Evolutionary conservation across 2,113 vertebrate species (phyloP), one percentile per base, ranked within the genome.

Genomic region (Turnix velox): DNA sequence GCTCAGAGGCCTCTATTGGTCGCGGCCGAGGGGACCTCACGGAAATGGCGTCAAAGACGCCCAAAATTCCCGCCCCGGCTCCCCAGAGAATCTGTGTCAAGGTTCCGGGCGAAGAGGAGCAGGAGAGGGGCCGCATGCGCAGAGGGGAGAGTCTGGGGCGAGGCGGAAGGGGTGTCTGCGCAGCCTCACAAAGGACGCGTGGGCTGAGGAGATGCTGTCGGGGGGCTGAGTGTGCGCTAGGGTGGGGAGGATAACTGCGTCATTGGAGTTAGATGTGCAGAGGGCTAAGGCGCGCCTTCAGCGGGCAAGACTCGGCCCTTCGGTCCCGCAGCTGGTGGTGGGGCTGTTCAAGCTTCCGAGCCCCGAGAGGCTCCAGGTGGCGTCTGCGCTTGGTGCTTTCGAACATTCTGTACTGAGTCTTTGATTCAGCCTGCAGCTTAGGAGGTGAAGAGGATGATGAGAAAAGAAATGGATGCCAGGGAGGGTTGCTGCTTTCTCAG

Each of bases 21-120:
- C n/a, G 6, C 9, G 9, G 25, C 28, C 5, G 16, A 3, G 9
- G 18, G 23, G 4, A 1, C 4, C 1, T 1, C 5, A 0, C 61
- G 91, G 91, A 88, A 83, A 40, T 87, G 67, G 63, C 76, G 66
- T 23, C 12, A 10, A 1, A 1, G 2, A 1, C 7, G 0, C 0
- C 31, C 2, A 18, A 25, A 6, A 10, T 30, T 24, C 40, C n/a
- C 49, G 4, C 65, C 39, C 57, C 33, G 35, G 5, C 6, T 45
- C 13, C 46, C 20, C 8, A 12, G 33, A 20, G 17, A 4, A 30
- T 6, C 3, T 0, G 13, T 7, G 52, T 57, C 40, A 7, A 6
- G 2, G 22, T 30, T 54, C 40, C 35, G 45, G 31, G 45, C 1
- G n/a, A n/a, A 23, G 16, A 31, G 24, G 27, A 4, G 30, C 7